Evolutionary conservation across 2,888 invertebrate genomes (phyloP), one percentile per base, ranked within the genome.

Genomic region (Cataglyphis albicans): DNA sequence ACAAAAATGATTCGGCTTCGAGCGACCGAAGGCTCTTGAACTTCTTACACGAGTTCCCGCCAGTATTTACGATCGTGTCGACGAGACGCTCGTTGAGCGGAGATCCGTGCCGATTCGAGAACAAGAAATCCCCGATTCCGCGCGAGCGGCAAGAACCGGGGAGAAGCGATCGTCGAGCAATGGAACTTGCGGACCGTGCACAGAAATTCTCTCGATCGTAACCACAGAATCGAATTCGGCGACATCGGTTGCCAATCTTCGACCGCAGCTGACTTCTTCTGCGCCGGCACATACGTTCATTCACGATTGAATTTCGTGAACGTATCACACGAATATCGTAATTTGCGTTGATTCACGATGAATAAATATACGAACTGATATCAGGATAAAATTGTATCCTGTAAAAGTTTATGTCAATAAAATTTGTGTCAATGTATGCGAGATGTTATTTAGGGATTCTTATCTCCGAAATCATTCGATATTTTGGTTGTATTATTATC

Each of bases 191-290:
- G 74, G 70, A 73, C 78, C 81, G 82, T 84, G 82, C 82, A 82
- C 84, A 81, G 86, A 89, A 89, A 81, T 89, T 80, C 81, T 44
- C 78, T 72, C 70, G 87, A 84, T 86, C 85, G 83, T 85, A 90
- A 91, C 90, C 92, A 87, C 91, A 89, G 86, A 88, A 92, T 91
- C 91, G 87, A 90, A 91, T 92, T 91, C 88, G 90, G 84, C 84
- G 86, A 85, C 84, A 85, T 87, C 76, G 75, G 29, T 73, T 74
- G 75, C 73, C 48, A 78, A 84, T 90, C 86, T 81, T 81, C 81
- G 76, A 80, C 86, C 84, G 88, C 86, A 82, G 80, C 65, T 64
- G 48, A 78, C 78, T 88, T 86, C 86, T 89, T 86, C 78, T 86
- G 68, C 81, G 32, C 74, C 72, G 67, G 65, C 64, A 35, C 15